Evolutionary conservation across 2,113 vertebrate species (phyloP).

Genomic region (Scalopus aquaticus): DNA sequence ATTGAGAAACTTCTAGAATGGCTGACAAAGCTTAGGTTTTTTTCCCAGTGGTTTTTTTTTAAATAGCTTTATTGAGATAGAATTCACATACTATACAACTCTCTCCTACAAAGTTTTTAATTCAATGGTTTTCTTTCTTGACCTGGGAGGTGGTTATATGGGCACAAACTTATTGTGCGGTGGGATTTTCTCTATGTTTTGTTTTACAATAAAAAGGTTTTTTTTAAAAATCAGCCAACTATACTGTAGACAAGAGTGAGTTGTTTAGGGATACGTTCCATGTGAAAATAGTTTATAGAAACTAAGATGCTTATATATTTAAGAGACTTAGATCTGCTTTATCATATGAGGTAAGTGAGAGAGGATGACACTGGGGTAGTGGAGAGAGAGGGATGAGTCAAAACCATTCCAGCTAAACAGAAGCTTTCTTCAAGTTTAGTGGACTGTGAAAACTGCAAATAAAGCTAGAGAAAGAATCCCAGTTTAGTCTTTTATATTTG

Average conservation of each 20-base stretch:
- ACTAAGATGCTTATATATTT: not conserved
- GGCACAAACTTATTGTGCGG: not conserved
- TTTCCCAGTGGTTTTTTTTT: too few species aligned
- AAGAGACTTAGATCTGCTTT: not conserved
- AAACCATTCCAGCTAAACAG: not conserved
- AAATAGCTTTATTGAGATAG: too few species aligned
- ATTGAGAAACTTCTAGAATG: not conserved
- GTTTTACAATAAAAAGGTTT: slow-evolving; percentile 23
- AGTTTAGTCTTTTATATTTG: not conserved
- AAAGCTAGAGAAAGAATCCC: not conserved
- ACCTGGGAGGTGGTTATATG: not conserved
- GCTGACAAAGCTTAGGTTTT: not conserved
- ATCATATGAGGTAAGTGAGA: not conserved
- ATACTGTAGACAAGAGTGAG: not conserved
- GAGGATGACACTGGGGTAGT: not conserved
- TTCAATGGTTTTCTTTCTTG: slow-evolving; percentile 15
- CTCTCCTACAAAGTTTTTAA: too few species aligned
- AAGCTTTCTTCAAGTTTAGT: not conserved
- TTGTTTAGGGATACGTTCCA: not conserved
- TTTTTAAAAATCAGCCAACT: not conserved
- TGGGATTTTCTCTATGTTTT: not conserved
- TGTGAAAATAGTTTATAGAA: slow-evolving; percentile 31
- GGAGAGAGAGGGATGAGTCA: not conserved
- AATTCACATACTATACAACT: too few species aligned
- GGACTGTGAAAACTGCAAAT: not conserved